Evolutionary conservation across 2,113 vertebrate genomes (phyloP), one percentile per base, ranked within the genome.

Genomic region (Sinosuthora webbiana): DNA sequence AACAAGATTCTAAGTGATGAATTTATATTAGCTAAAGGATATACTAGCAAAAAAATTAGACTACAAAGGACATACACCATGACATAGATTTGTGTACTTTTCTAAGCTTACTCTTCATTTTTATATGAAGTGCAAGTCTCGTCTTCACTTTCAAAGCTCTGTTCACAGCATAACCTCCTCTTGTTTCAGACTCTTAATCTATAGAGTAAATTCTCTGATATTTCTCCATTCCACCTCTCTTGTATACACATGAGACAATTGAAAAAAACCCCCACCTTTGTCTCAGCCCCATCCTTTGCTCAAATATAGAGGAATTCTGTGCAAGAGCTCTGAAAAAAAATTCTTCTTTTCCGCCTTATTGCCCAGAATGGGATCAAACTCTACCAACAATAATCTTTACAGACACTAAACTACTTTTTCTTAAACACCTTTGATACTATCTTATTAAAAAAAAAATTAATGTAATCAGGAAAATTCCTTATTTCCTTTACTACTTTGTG

Each of bases 211-310:
- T 63, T 63, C 22, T 76, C 21, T 65, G 20, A 11, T 82, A 45
- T 82, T 63, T 92, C 20, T 31, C n/a, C 5, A 31, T 7, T 52
- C 5, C 2, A 4, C 27, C 7, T 69, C 23, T 69, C 21, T 50
- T 39, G 20, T 27, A 18, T 56, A 31, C 6, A 13, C 0, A 10
- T 3, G 9, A 76, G 11, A 37, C 4, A 67, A 67, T 0, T 45
- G 55, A 45, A 60, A 35, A 68, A 71, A 16, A 0, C 1, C 3
- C 7, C 3, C 7, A 53, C 6, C 5, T 76, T 83, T 52, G 2
- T 7, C 18, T 89, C 30, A 44, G 8, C 13, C 28, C 5, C 21
- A 62, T 53, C 9, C 2, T 78, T 74, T 90, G 5, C 28, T 87
- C 3, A 1, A 39, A 53, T 56, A 44, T 20, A 7, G 30, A 83